A percentile compares a stretch with the other conserved stretches of the same genome.
phyloP scores from a whole-genome alignment of 2,113 vertebrate species.

The Psephotus haematonotus region DNA sequence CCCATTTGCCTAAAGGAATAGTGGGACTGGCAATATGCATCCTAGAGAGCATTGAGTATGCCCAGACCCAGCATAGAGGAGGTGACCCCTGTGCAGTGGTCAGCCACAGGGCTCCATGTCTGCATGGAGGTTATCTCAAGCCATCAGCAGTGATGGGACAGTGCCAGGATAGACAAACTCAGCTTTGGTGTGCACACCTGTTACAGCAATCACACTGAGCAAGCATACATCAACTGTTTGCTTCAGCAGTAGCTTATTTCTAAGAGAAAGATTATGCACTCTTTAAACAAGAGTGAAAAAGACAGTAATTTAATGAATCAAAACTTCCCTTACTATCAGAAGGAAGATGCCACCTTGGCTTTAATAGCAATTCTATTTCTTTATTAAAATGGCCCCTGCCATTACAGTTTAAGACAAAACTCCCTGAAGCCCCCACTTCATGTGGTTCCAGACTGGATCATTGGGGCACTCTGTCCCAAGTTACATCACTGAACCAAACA shows the following conservation, averaged over 20 bases:
- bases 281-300: not conserved
- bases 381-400: not conserved
- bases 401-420: not conserved
- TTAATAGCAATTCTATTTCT: not conserved
- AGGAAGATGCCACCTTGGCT: not conserved
- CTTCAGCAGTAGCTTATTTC: not conserved
- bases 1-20: not conserved
- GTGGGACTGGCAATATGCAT: not conserved
- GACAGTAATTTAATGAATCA: not conserved
- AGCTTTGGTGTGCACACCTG: not conserved
- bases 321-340: not conserved
- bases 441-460: accelerated
- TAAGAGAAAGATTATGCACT: not conserved
- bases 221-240: not conserved
- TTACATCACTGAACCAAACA: not conserved
- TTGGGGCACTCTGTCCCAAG: not conserved
- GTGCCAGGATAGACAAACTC: not conserved
- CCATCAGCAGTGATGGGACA: not conserved
- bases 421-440: not conserved
- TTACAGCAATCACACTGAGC: not conserved
- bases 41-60: not conserved
- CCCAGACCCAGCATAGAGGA: not conserved
- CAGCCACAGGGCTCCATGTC: not conserved
- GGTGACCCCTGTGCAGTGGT: accelerated
- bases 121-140: not conserved